Conservation (phyloP, 2,888 invertebrate species). For the Apotomis capreana region DNA sequence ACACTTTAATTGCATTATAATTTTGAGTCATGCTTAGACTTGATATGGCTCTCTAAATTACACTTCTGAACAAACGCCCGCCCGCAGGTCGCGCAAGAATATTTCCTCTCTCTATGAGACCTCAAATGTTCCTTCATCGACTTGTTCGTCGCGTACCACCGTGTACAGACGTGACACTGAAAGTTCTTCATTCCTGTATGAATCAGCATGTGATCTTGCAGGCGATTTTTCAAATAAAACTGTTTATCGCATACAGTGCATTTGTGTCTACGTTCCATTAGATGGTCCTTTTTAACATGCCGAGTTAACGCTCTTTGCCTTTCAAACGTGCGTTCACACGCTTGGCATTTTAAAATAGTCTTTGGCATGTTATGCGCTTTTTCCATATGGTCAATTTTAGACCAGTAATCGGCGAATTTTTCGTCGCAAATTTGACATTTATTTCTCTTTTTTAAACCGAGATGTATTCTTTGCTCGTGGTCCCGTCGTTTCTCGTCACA, state of each 20-base stretch:
- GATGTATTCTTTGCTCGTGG: constrained; percentile 55
- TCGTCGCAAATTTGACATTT: constrained; percentile 61
- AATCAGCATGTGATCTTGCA: constrained; percentile 62
- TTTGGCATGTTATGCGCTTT: constrained; percentile 55
- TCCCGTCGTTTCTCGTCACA: constrained; percentile 52
- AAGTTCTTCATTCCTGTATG: constrained; percentile 62
- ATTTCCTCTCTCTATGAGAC: constrained; percentile 48
- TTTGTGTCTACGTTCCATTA: constrained; percentile 59
- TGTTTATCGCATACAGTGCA: constrained; percentile 59
- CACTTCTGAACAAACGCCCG: constrained; percentile 60
- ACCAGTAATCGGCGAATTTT: constrained; percentile 58
- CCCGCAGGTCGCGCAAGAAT: constrained; percentile 47
- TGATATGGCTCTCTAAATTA: constrained; percentile 69
- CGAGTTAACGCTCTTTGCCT: constrained; percentile 56
- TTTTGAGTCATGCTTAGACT: constrained; percentile 36
- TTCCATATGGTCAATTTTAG: constrained; percentile 57
- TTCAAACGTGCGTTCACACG: constrained; percentile 60
- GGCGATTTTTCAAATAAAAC: constrained; percentile 56
- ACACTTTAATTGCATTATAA: neutral
- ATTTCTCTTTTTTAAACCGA: constrained; percentile 53
- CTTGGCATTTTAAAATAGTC: constrained; percentile 57
- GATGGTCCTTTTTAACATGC: constrained; percentile 63
- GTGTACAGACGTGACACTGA: constrained; percentile 60
- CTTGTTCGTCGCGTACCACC: constrained; percentile 61
- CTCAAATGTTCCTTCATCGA: constrained; percentile 63